Base-by-base conservation (phyloP, 2,113 vertebrate genomes). In the Paramisgurnus dabryanus region DNA sequence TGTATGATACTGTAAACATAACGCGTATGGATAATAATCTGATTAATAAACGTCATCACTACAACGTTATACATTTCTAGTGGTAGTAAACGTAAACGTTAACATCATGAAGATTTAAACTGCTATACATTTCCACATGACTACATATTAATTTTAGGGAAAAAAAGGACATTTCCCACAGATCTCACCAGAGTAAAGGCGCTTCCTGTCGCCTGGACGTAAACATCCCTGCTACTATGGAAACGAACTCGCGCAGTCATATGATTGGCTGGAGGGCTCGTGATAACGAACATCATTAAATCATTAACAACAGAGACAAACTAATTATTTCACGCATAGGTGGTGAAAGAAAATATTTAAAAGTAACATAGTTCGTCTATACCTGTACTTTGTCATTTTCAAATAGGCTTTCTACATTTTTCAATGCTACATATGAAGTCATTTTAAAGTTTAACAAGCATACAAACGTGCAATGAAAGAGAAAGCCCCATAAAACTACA, bases 171-270 rank as follows among this genome's bases (percentile, higher is more conserved):
- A 18, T 58, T 57, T 34, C 53, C 53, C 39, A 22, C 70, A 27
- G 10, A 7, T 40, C 72, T 63, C 18, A 75, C 72, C 58, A 7
- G 3, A 49, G 27, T 39, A 22, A 64, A 63, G 9, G 53, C 18
- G 58, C 75, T 71, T 81, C 15, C 76, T 70, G 84, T 69, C 74
- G 41, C 89, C 70, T 5, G 4, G 90, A 17, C 81, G 84, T n/a
- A 87, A 92, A 92, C 90, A 82, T 40, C 55, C 7, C 63, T 4
- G 91, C 92, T 90, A 83, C 86, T 80, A 91, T 0, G 89, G 50
- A 53, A 57, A 22, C 84, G 55, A 63, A 77, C 79, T 90, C 90
- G 89, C 89, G 88, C 90, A 87, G 12, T 63, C 57, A 63, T 4
- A 45, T n/a, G 58, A 63, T 75, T 75, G 72, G 72, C 18, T 75